Conservation (phyloP, 1,140 invertebrate species). For the Metaphire vulgaris region DNA sequence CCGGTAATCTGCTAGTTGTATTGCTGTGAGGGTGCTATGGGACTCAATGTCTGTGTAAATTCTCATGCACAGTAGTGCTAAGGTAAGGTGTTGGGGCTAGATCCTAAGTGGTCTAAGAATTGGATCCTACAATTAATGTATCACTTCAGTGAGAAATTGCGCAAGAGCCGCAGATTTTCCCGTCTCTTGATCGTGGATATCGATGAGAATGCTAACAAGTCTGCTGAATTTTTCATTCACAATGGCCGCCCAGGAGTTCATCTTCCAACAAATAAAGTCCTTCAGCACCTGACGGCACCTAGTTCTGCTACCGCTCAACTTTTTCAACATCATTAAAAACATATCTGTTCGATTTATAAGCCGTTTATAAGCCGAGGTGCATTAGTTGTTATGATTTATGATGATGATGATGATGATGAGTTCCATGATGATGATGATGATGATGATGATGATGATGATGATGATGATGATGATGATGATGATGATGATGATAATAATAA, state of each 20-base stretch:
- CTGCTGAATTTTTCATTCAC: not conserved
- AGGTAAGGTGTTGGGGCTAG: too few relatives aligned
- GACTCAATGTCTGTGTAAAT: too few relatives aligned
- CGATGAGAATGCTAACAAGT: not conserved
- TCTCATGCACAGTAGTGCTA: too few relatives aligned
- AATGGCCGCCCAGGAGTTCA: slow-evolving; percentile 53
- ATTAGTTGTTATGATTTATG: too few relatives aligned
- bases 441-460: slow-evolving; percentile 2
- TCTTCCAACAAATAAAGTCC: slow-evolving; percentile 63
- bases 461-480: not conserved
- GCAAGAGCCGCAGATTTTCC: not conserved
- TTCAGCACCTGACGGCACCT: slow-evolving; percentile 49
- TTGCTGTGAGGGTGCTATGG: too few relatives aligned
- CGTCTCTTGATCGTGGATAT: not conserved
- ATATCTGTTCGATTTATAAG: too few relatives aligned
- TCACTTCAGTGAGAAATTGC: too few relatives aligned
- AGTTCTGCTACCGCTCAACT: not conserved
- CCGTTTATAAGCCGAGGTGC: too few relatives aligned
- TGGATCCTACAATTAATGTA: too few relatives aligned
- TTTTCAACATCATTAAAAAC: too few relatives aligned
- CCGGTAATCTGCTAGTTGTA: too few relatives aligned
- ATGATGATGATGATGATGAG: slow-evolving; percentile 9
- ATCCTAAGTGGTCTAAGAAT: too few relatives aligned
- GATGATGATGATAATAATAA: not conserved
- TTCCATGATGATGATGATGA: slow-evolving; percentile 9